A percentile compares a stretch with the other conserved stretches of the same genome.
phyloP scores from a whole-genome alignment of 2,113 vertebrate genomes.

The Cairina moschata region DNA sequence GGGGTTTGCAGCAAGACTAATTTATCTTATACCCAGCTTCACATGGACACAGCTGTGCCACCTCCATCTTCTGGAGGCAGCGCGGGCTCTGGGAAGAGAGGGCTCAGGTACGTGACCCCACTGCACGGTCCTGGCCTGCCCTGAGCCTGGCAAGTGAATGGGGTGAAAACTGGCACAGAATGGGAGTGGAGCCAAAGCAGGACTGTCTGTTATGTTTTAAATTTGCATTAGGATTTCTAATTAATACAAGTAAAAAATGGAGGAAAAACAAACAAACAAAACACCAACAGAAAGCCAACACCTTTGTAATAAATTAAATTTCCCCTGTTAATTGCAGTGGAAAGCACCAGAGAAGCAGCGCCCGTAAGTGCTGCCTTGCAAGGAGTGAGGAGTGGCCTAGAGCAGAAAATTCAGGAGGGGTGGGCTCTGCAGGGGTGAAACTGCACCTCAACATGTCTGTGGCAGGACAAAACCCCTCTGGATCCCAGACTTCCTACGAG shows the following conservation, averaged over 20 bases:
- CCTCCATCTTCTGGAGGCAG: background rate
- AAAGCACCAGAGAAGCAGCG: background rate
- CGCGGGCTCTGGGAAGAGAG: background rate
- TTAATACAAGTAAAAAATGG: background rate
- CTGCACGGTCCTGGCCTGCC: accelerated
- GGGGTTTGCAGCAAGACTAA: background rate
- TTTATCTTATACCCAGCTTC: background rate
- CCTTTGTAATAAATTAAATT: background rate
- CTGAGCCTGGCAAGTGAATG: background rate
- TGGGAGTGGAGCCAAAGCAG: background rate
- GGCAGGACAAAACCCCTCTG: background rate
- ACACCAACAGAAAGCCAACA: accelerated
- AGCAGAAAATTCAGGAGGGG: background rate
- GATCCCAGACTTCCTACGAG: background rate
- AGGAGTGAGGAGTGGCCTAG: too few relatives aligned
- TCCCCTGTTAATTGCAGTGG: background rate
- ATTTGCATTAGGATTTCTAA: background rate
- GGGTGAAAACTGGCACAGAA: background rate
- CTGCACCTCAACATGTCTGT: background rate
- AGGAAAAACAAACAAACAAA: background rate
- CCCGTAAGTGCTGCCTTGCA: accelerated
- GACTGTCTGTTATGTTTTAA: background rate
- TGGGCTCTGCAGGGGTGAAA: background rate
- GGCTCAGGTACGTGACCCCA: background rate
- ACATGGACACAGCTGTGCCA: background rate